These are phyloP conservation scores for Danio kyathit DNA, from an alignment of 2,797 vertebrate species.

Conservation along the genomic window DNA sequence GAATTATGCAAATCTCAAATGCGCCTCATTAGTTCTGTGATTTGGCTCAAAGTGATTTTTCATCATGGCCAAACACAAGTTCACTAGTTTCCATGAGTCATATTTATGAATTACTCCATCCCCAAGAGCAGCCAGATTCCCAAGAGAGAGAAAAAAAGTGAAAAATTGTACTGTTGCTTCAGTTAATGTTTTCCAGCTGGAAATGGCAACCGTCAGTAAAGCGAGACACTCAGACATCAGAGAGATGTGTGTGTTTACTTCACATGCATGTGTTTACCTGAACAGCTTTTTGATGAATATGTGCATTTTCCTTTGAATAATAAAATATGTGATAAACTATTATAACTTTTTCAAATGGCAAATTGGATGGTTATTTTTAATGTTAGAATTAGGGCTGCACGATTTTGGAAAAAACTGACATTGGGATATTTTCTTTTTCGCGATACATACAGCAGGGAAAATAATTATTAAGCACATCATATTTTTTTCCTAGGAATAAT, in stretches of 20 bases:
- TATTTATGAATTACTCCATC: slow-evolving; percentile 75
- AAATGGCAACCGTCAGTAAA: slow-evolving; percentile 36
- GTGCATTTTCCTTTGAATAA: too few species aligned
- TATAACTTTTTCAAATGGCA: too few species aligned
- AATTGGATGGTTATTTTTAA: too few species aligned
- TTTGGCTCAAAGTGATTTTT: slow-evolving; percentile 68
- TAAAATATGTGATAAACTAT: too few species aligned
- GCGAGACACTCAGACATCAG: neutral
- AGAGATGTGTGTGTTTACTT: neutral
- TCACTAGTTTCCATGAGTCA: slow-evolving; percentile 75
- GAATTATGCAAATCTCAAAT: slow-evolving; percentile 62
- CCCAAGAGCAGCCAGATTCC: slow-evolving; percentile 59
- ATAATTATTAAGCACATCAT: too few species aligned
- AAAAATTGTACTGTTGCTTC: slow-evolving; percentile 56
- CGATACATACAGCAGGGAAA: too few species aligned
- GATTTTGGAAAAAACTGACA: too few species aligned
- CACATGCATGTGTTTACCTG: too few species aligned
- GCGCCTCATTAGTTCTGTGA: slow-evolving; percentile 53
- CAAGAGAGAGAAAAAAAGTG: slow-evolving; percentile 52
- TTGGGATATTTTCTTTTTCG: too few species aligned
- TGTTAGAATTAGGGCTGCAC: too few species aligned
- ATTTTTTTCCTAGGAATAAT: too few species aligned
- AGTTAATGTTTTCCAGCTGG: slow-evolving; percentile 59
- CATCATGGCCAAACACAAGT: slow-evolving; percentile 70
- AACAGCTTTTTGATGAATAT: too few species aligned